Base-by-base conservation (phyloP, 2,797 vertebrate genomes). In the Sandelia bainsii region DNA sequence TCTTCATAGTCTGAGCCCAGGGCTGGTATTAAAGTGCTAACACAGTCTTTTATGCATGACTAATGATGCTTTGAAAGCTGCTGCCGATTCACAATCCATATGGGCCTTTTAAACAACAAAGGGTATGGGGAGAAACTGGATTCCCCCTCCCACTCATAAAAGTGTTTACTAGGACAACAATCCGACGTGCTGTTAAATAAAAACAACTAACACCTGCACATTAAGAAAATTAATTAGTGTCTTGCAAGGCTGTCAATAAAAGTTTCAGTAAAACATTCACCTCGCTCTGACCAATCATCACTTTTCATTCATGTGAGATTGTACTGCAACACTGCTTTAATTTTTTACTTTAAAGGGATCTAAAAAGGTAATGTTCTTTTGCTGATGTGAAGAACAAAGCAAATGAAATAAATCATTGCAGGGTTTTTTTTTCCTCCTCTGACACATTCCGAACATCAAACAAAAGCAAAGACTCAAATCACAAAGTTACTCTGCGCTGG, bases 51-150 rank as follows among this genome's bases (percentile, higher is more conserved):
- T 93, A 93, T 92, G 92, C 93, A 92, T 93, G 86, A 91, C 91
- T 95, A 94, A 95, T 91, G 91, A 93, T 77, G 89, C 90, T 90
- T 92, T 93, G 91, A 93, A 92, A 89, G 85, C 90, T 80, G 85
- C 86, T 86, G 81, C 84, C 70, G 84, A 91, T 92, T 90, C 92
- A 89, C 80, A 89, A 92, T 92, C 92, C 93, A 93, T 93, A 93
- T 91, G 92, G 93, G 89, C 86, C 87, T 91, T 92, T 91, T 91
- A 92, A 93, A 93, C 87, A 93, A 92, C 91, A 93, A 92, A 92
- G 90, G 73, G 46, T 85, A 77, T 48, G 79, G 88, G 85, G 84
- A 86, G 79, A 78, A 85, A 56, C 87, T 27, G 72, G 83, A 82
- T 85, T 81, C 77, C 86, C 82, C 85, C 80, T 85, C 74, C 89